Evolutionary conservation across 2,797 vertebrate species (phyloP).

Genomic region (Taenioides sp.): DNA sequence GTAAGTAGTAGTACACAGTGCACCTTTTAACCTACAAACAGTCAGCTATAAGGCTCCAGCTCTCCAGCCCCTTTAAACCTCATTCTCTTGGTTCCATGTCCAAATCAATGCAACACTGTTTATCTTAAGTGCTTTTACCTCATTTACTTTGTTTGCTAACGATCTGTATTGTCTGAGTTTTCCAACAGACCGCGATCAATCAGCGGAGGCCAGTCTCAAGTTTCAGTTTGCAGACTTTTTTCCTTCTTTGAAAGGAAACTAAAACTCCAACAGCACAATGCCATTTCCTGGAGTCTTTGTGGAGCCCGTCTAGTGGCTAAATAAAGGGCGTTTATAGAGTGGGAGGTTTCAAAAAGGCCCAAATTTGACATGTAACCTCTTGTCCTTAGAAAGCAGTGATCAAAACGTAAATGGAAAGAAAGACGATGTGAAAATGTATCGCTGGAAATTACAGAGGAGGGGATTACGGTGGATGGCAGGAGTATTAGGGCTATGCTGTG

Average conservation of each 20-base stretch:
- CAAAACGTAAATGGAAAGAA: neutral
- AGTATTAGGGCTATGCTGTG: constrained; percentile 10
- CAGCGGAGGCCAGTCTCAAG: constrained; percentile 11
- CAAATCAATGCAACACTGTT: neutral
- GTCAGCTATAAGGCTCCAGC: neutral
- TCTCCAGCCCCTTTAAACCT: neutral
- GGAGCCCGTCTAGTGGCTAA: constrained; percentile 15
- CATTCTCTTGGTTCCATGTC: neutral
- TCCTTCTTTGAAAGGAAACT: constrained; percentile 51
- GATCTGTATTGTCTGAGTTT: constrained; percentile 19
- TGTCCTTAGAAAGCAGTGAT: neutral
- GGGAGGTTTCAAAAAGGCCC: constrained; percentile 58
- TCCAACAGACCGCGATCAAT: constrained; percentile 34
- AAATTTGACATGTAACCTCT: constrained; percentile 21
- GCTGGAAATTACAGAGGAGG: constrained; percentile 8
- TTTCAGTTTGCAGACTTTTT: constrained; percentile 35
- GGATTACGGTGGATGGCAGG: constrained; percentile 1
- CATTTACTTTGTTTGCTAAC: neutral
- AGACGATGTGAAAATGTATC: neutral
- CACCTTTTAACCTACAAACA: neutral
- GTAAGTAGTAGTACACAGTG: too few species aligned
- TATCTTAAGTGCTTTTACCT: neutral
- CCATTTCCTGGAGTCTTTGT: constrained; percentile 65
- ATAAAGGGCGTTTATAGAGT: constrained; percentile 38
- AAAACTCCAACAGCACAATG: constrained; percentile 54